These are phyloP conservation scores for Flexamia atlantica DNA, from an alignment of 2,888 invertebrate genomes.

Conservation along the genomic window DNA sequence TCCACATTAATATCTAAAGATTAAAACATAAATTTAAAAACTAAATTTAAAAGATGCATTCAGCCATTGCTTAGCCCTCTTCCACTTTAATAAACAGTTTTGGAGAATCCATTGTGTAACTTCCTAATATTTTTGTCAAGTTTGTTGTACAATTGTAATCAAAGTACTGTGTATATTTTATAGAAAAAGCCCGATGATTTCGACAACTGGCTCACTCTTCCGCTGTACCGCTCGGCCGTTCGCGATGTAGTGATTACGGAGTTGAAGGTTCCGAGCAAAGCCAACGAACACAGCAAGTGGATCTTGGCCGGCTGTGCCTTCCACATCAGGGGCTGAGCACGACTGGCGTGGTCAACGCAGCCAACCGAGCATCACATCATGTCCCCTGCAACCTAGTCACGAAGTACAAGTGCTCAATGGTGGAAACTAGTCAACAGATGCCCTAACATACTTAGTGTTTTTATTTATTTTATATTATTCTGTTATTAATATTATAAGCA, in stretches of 20 bases:
- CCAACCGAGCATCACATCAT: background rate
- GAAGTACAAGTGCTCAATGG: background rate
- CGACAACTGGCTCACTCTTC: constrained; percentile 72
- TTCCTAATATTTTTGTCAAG: no score
- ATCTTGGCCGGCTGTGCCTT: constrained; percentile 81
- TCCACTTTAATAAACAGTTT: no score
- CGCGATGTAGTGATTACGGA: constrained; percentile 76
- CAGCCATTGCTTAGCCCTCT: no score
- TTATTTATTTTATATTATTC: no score
- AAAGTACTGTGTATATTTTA: background rate
- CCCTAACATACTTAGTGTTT: no score
- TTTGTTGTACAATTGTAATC: no score
- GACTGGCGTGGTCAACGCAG: background rate
- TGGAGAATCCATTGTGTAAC: no score
- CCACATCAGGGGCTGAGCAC: constrained; percentile 75
- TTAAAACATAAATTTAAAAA: no score
- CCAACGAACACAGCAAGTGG: constrained; percentile 77
- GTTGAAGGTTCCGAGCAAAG: constrained; percentile 76
- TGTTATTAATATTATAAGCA: no score
- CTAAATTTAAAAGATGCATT: no score
- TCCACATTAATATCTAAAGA: no score
- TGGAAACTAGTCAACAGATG: no score
- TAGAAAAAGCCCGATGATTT: background rate
- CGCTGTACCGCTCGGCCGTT: constrained; percentile 77
- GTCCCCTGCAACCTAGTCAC: background rate